Base-by-base conservation (phyloP, 2,888 invertebrate species). In the Tenthredo scrophulariae region DNA sequence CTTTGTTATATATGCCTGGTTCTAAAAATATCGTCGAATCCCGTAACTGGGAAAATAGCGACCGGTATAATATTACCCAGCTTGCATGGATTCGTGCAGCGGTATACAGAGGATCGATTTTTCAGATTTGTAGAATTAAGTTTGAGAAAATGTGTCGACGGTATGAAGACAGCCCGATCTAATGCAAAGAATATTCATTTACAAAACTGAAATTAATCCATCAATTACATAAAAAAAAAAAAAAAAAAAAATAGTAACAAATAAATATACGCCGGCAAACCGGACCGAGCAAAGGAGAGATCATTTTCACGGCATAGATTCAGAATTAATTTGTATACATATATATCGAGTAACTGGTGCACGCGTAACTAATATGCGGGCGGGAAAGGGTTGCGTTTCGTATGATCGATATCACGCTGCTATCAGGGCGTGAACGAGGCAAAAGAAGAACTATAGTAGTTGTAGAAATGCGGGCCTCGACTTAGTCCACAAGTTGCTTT, bases 351-450 rank as follows among this genome's bases (percentile, higher is more conserved):
- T 22, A 74, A 43, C 22, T 43, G 37, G 40, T 74, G n/a, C 29
- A 77, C 77, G 77, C 77, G 77, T 77, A 54, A 77, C 77, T 77
- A 77, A 77, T 18, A 62, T 10, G 40, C 29, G 46, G 43, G 29
- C 29, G 10, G 22, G 5, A 37, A 54, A 33, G 77, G 77, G 77
- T 79, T 58, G 79, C 58, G 37, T 58, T 79, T 58, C 40, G 80
- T 40, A 58, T 80, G 62, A 80, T 80, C 62, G 80, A 79, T 54
- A 80, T 80, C 80, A 62, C 22, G 58, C 40, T 37, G 58, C 22
- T 62, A 58, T 80, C 62, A 80, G 62, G 62, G 62, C 40, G 58
- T 62, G 58, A 40, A 80, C 58, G 80, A 62, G 10, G 26, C 46
- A 80, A 80, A 62, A 80, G 22, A 62, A 80, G 29, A 33, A 77